Evolutionary conservation across 2,888 invertebrate species (phyloP), one percentile per base, ranked within the genome.

Genomic region (Torymus tubicola): DNA sequence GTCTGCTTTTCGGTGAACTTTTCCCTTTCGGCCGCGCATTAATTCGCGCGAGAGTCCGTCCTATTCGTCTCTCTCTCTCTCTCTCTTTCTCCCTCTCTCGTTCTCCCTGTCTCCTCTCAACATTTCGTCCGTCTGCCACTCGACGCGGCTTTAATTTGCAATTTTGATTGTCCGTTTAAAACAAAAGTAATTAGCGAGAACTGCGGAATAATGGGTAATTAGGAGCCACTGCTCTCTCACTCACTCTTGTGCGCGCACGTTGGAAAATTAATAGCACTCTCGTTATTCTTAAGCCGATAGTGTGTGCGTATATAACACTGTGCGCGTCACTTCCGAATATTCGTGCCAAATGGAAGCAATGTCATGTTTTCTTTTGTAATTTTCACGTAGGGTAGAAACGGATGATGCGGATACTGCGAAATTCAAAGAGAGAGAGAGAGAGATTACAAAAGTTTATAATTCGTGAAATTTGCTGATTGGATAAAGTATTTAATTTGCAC

Each of bases 81-180:
- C 76, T 74, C 70, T 61, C 70, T 16, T 18, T 77, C 69, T 55
- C 52, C 10, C 61, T 67, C 75, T 72, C 72, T 60, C 76, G 71
- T 67, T 61, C 70, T 21, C 31, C 77, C 69, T 55, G 31, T 65
- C 53, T 13, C 63, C n/a, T 14, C n/a, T 31, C 53, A 31, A 58
- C 70, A 21, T 70, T 70, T 64, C 42, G 42, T 69, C 61, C 14
- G 60, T 60, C 50, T 42, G 50, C 16, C 53, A n/a, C 65, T 18
- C 42, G 70, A 64, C 31, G 16, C 18, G 75, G 75, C 73, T 79
- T 82, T 79, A 82, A 79, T 82, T 82, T 77, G 77, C 82, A 82
- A 80, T 82, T 82, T 82, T 77, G 82, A 80, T 80, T 80, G 80
- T 82, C 77, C 82, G 73, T 74, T 80, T 82, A 75, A 80, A 82